phyloP scores from a whole-genome alignment of 2,797 vertebrate genomes.

The Scarus forsteni region DNA sequence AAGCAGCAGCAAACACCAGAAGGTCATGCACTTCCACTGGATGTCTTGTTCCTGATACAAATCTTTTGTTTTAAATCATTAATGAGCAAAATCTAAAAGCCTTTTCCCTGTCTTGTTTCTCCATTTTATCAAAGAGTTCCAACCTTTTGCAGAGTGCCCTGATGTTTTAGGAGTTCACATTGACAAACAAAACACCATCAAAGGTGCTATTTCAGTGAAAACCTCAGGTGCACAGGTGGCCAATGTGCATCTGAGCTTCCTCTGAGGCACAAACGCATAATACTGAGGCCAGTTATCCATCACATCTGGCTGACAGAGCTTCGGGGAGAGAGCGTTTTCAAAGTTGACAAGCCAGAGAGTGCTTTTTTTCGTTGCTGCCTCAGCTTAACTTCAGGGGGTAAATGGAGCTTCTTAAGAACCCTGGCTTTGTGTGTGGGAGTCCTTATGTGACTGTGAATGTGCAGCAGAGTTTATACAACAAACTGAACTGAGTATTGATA shows the following conservation, averaged over 20 bases:
- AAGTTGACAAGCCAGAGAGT: constrained; percentile 50
- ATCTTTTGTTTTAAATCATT: constrained; percentile 45
- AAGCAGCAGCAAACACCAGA: constrained; percentile 23
- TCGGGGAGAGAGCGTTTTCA: constrained; percentile 42
- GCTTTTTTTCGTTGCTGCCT: constrained; percentile 32
- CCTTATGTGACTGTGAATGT: constrained; percentile 9
- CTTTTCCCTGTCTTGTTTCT: constrained; percentile 5
- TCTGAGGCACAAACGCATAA: constrained; percentile 44
- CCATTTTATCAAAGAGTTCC: not conserved
- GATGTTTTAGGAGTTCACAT: not conserved
- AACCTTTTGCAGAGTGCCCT: constrained; percentile 1
- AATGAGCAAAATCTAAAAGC: constrained; percentile 37
- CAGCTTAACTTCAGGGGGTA: constrained; percentile 57
- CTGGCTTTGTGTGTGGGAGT: constrained; percentile 10
- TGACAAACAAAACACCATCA: not conserved
- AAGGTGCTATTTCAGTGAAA: not conserved
- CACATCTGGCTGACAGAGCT: constrained; percentile 47
- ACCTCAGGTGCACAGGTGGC: constrained; percentile 6
- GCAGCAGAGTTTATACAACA: constrained; percentile 15
- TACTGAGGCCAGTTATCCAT: constrained; percentile 48
- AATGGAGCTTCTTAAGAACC: constrained; percentile 40
- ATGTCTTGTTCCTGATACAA: constrained; percentile 28
- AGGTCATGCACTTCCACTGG: constrained; percentile 19
- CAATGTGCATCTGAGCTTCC: constrained; percentile 10
- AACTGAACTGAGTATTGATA: constrained; percentile 38